A percentile compares a stretch with the other conserved stretches of the same genome.
phyloP scores from a whole-genome alignment of 1,140 invertebrate genomes.

The Varroa destructor region DNA sequence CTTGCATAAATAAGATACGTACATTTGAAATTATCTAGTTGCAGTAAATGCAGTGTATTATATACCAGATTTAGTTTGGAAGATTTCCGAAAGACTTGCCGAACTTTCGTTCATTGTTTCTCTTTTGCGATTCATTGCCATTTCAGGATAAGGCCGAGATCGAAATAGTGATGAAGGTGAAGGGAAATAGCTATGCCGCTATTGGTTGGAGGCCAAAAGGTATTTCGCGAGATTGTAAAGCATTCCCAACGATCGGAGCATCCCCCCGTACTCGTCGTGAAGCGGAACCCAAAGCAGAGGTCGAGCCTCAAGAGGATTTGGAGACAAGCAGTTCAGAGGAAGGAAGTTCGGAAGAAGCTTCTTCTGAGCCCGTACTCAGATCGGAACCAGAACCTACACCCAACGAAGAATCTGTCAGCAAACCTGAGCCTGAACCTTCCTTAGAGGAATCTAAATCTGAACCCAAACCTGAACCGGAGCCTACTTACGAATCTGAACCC shows the following conservation, averaged over 20 bases:
- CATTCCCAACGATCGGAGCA: constrained; percentile 44
- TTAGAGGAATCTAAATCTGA: constrained; percentile 32
- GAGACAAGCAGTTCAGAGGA: constrained; percentile 28
- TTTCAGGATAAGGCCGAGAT: constrained; percentile 57
- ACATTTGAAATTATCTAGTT: too few species aligned
- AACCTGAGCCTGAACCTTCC: constrained; percentile 4
- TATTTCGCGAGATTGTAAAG: constrained; percentile 31
- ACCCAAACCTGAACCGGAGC: constrained; percentile 37
- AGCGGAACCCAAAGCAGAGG: not conserved
- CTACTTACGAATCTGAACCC: constrained; percentile 40
- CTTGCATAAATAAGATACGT: too few species aligned
- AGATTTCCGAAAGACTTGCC: too few species aligned
- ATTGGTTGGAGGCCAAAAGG: constrained; percentile 60
- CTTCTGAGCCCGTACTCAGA: constrained; percentile 28
- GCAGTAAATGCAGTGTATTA: too few species aligned
- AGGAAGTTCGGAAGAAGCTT: constrained; percentile 5
- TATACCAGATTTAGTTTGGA: too few species aligned
- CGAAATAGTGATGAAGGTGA: constrained; percentile 66
- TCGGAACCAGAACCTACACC: constrained; percentile 13
- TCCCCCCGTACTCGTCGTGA: constrained; percentile 32
- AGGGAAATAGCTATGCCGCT: constrained; percentile 69
- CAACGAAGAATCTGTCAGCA: not conserved
- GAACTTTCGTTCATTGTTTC: not conserved
- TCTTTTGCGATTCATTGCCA: not conserved
- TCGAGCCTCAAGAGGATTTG: not conserved